Conservation (phyloP, 2,888 invertebrate genomes). For the Lamproptera curius region DNA sequence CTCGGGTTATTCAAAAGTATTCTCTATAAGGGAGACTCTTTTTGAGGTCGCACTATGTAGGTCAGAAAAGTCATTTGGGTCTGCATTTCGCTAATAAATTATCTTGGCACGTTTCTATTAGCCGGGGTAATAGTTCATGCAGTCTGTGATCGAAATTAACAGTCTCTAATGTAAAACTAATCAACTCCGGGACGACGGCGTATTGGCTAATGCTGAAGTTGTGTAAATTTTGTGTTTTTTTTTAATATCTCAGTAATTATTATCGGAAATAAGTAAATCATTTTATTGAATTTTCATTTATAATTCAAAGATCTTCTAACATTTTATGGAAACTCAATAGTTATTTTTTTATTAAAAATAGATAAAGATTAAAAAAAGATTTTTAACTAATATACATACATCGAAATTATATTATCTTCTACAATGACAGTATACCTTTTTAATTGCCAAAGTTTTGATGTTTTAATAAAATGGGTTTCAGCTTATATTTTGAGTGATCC, state of each 20-base stretch:
- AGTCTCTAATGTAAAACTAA: conserved; percentile 39
- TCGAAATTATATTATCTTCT: too few species aligned
- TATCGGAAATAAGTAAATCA: too few species aligned
- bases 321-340: too few species aligned
- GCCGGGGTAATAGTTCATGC: conserved; percentile 21
- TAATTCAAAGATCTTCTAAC: too few species aligned
- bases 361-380: too few species aligned
- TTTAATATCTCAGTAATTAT: too few species aligned
- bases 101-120: conserved; percentile 31
- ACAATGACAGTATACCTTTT: conserved; percentile 32
- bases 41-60: conserved; percentile 31
- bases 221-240: too few species aligned
- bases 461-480: too few species aligned
- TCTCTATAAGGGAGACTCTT: conserved; percentile 21
- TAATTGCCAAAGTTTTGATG: too few species aligned
- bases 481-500: too few species aligned
- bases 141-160: conserved; percentile 39
- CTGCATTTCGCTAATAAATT: conserved; percentile 43
- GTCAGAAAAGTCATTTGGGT: conserved; percentile 37
- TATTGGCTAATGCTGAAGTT: conserved; percentile 11
- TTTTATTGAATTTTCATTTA: too few species aligned
- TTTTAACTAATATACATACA: conserved; percentile 12
- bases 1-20: conserved; percentile 22
- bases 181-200: conserved; percentile 37
- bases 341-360: too few species aligned